Evolutionary conservation across 2,888 invertebrate genomes (phyloP).

Genomic region (Mythimna lalbum): DNA sequence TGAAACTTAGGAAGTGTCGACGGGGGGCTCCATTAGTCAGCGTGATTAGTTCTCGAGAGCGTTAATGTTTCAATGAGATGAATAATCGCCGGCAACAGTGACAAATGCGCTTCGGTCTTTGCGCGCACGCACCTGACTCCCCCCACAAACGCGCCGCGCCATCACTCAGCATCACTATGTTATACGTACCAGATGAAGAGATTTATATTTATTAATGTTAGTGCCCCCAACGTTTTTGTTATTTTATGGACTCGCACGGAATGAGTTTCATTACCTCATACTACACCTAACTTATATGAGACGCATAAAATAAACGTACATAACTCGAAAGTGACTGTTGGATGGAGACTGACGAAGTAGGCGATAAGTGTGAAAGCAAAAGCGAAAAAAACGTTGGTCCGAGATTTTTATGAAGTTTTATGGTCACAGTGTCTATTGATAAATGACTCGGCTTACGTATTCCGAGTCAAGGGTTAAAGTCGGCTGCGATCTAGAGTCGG

Average conservation of each 20-base stretch:
- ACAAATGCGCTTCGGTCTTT: conserved; percentile 85
- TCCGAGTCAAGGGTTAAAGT: conserved; percentile 86
- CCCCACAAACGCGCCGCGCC: conserved; percentile 83
- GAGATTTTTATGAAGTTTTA: conserved; percentile 61
- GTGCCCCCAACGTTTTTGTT: conserved; percentile 72
- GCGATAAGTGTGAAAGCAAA: conserved; percentile 54
- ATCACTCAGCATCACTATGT: conserved; percentile 85
- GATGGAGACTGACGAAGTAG: conserved; percentile 17
- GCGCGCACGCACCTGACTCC: conserved; percentile 88
- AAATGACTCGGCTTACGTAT: conserved; percentile 87
- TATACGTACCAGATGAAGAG: conserved; percentile 86
- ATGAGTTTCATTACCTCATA: conserved; percentile 52
- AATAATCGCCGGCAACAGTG: conserved; percentile 89
- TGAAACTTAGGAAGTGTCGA: conserved; percentile 89
- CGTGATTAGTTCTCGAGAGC: conserved; percentile 88
- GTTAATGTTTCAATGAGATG: conserved; percentile 91
- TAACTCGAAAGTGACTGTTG: conserved; percentile 43
- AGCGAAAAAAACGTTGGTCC: conserved; percentile 60
- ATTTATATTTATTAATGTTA: conserved; percentile 87
- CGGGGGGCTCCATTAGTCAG: conserved; percentile 90
- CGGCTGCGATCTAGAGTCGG: conserved; percentile 83
- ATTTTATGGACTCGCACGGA: conserved; percentile 63
- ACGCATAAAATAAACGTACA: conserved; percentile 52
- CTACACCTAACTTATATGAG: conserved; percentile 46
- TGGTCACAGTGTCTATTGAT: conserved; percentile 84